Conservation (phyloP, 2,113 vertebrate species). For the Sceloporus undulatus region DNA sequence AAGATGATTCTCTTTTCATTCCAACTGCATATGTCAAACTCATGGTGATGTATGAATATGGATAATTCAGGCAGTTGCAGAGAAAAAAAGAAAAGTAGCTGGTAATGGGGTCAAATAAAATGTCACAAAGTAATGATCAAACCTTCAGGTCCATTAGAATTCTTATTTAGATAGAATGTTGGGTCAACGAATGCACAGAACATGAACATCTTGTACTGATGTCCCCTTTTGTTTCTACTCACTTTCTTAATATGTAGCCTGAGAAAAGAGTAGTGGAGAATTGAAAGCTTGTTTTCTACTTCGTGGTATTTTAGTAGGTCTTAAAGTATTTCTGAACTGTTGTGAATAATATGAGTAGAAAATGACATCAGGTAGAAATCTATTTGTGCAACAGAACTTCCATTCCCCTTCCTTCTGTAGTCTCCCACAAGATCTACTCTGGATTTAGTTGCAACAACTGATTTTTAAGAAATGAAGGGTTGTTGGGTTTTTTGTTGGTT, state of each 20-base stretch:
- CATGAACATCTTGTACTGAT: background rate
- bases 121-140: background rate
- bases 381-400: too few relatives aligned
- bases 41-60: background rate
- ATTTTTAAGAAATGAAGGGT: too few relatives aligned
- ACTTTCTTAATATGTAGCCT: background rate
- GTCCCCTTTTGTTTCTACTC: background rate
- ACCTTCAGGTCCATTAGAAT: background rate
- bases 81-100: too few relatives aligned
- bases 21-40: background rate
- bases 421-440: too few relatives aligned
- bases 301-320: too few relatives aligned
- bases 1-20: background rate
- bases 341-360: too few relatives aligned
- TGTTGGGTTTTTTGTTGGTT: too few relatives aligned
- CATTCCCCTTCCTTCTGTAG: too few relatives aligned
- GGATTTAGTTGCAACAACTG: too few relatives aligned
- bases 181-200: background rate
- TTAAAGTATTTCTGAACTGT: too few relatives aligned
- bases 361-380: too few relatives aligned
- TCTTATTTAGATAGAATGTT: background rate
- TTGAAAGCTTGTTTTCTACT: background rate
- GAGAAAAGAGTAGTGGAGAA: background rate
- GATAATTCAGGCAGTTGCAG: background rate
- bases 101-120: background rate